Evolutionary conservation across 2,797 vertebrate species (phyloP).

Genomic region (Oreonectes daqikongensis): DNA sequence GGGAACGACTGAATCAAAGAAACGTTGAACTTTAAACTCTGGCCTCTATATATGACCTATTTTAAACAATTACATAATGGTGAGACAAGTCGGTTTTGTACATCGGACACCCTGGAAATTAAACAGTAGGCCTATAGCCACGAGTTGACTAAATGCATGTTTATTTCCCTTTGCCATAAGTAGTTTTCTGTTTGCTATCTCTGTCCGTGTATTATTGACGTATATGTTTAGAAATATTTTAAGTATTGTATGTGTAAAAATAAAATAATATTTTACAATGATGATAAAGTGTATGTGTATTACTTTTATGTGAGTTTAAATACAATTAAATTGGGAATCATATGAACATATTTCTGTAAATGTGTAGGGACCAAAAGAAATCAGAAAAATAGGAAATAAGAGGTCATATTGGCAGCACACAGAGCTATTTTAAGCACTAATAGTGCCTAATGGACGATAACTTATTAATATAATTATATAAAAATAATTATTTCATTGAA

Average conservation of each 20-base stretch:
- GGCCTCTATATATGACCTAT: neutral
- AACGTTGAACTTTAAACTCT: slow-evolving; percentile 36
- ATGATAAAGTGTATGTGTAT: neutral
- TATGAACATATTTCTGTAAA: neutral
- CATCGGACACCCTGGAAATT: neutral
- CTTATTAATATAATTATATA: no score
- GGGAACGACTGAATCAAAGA: slow-evolving; percentile 77
- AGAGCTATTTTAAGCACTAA: no score
- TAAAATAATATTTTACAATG: neutral
- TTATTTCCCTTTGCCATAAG: neutral
- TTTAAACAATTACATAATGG: neutral
- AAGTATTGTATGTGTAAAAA: slow-evolving; percentile 10
- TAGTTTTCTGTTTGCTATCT: neutral
- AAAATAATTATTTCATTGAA: no score
- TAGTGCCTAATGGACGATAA: no score
- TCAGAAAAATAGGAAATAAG: no score
- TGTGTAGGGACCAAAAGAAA: neutral
- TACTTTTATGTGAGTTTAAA: neutral
- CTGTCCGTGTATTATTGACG: slow-evolving; percentile 16
- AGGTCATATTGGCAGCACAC: no score
- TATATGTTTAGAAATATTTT: neutral
- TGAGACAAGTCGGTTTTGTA: neutral
- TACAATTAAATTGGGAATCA: neutral
- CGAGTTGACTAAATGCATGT: slow-evolving; percentile 26
- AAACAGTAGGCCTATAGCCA: neutral